phyloP scores from a whole-genome alignment of 2,888 invertebrate genomes.

The Baronia brevicornis region DNA sequence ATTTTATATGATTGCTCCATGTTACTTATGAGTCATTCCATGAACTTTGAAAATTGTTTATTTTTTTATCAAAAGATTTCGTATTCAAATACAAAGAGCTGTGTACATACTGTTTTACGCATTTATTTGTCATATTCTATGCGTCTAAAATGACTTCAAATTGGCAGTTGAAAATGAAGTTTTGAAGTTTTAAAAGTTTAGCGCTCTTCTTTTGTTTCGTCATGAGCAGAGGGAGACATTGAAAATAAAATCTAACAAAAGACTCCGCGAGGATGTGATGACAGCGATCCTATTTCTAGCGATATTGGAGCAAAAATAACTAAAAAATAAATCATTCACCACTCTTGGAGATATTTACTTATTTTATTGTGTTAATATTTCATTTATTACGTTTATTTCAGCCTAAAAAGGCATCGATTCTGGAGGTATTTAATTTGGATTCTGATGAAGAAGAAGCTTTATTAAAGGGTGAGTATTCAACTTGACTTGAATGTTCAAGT shows the following conservation, averaged over 20 bases:
- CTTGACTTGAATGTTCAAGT: background rate
- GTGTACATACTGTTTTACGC: too few species aligned
- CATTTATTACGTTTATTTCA: conserved; percentile 9
- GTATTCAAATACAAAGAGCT: too few species aligned
- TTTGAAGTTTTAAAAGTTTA: too few species aligned
- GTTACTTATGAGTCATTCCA: too few species aligned
- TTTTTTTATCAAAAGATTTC: too few species aligned
- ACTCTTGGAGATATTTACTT: background rate
- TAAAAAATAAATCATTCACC: conserved; percentile 1
- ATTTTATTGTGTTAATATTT: background rate
- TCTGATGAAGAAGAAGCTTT: conserved; percentile 69
- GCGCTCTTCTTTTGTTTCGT: background rate
- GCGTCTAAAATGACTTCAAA: conserved; percentile 8
- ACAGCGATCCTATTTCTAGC: conserved; percentile 15
- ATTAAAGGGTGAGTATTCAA: conserved; percentile 5
- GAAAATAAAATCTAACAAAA: conserved; percentile 1
- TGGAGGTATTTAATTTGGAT: conserved; percentile 71
- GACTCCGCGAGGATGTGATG: conserved; percentile 11
- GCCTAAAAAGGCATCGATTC: conserved; percentile 21
- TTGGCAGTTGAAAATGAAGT: conserved; percentile 7
- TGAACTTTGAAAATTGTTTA: too few species aligned
- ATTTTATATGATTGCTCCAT: too few species aligned
- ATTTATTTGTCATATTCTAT: too few species aligned
- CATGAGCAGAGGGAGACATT: background rate
- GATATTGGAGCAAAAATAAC: conserved; percentile 8